Evolutionary conservation across 2,888 invertebrate genomes (phyloP).

Genomic region (Lithophane semibrunnea): DNA sequence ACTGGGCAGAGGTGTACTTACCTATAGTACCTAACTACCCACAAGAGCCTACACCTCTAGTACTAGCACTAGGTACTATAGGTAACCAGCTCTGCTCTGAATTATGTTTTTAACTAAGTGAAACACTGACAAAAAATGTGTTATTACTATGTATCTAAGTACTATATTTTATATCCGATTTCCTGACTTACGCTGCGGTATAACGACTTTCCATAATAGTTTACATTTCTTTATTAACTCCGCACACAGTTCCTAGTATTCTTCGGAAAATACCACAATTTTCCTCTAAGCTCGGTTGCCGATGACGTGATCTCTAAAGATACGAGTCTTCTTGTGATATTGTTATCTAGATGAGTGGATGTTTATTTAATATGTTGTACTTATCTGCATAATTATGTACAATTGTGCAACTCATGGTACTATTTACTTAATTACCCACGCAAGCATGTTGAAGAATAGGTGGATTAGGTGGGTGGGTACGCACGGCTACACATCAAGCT

Average conservation of each 20-base stretch:
- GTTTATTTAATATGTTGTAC: constrained; percentile 18
- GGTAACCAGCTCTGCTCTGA: not conserved
- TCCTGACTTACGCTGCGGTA: not conserved
- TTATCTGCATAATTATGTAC: constrained; percentile 29
- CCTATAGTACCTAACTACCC: not conserved
- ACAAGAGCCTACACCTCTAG: too few relatives aligned
- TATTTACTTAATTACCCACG: constrained; percentile 13
- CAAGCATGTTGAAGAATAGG: constrained; percentile 12
- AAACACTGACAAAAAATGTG: too few relatives aligned
- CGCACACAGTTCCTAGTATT: constrained; percentile 18
- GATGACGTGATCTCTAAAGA: constrained; percentile 39
- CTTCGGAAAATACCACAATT: constrained; percentile 36
- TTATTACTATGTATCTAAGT: not conserved
- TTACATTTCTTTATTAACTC: not conserved
- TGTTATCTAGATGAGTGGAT: constrained; percentile 29
- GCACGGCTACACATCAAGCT: too few relatives aligned
- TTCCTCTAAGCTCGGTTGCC: constrained; percentile 29
- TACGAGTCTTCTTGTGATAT: constrained; percentile 23
- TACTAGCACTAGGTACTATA: too few relatives aligned
- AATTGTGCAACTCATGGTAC: constrained; percentile 25
- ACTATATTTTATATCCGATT: not conserved
- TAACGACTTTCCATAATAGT: not conserved
- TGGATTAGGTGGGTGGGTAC: not conserved
- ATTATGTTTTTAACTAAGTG: too few relatives aligned
- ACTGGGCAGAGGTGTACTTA: too few relatives aligned